Conservation (phyloP, 2,797 vertebrate species). For the Tokudaia muenninki region DNA sequence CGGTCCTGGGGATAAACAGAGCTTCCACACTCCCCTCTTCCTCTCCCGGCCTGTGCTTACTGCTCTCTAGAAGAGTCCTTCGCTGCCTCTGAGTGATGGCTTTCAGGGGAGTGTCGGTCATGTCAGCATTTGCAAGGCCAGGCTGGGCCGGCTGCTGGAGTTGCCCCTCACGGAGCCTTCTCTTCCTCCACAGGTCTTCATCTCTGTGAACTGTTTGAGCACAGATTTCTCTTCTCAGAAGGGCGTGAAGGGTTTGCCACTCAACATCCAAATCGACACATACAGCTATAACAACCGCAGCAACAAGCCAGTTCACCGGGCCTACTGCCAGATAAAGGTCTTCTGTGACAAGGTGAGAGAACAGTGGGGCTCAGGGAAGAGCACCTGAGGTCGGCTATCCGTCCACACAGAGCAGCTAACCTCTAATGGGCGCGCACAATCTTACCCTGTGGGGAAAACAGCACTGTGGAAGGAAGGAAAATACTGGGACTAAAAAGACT, state of each 20-base stretch:
- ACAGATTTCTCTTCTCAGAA: slow-evolving; percentile 99
- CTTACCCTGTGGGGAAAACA: neutral
- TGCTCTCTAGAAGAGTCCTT: neutral
- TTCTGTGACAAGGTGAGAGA: slow-evolving; percentile 96
- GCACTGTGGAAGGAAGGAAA: neutral
- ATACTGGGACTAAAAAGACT: neutral
- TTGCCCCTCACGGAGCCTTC: neutral
- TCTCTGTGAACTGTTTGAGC: slow-evolving; percentile 99
- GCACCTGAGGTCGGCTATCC: fast-evolving
- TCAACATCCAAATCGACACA: slow-evolving; percentile 98
- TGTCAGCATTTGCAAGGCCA: neutral
- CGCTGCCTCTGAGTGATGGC: neutral
- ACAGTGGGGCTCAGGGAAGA: neutral
- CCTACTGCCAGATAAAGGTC: slow-evolving; percentile 99
- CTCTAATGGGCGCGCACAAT: neutral
- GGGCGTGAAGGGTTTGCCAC: slow-evolving; percentile 97
- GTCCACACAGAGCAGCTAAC: neutral
- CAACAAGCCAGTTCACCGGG: slow-evolving; percentile 98
- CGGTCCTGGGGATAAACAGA: neutral
- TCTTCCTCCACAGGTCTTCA: slow-evolving; percentile 93
- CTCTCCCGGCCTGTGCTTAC: neutral
- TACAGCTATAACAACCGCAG: slow-evolving; percentile 99
- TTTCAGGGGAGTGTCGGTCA: neutral
- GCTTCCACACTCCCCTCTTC: neutral
- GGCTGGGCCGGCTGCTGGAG: neutral